These are phyloP conservation scores for Chymomyza caudatula DNA, from an alignment of 2,888 invertebrate genomes.

Conservation along the genomic window DNA sequence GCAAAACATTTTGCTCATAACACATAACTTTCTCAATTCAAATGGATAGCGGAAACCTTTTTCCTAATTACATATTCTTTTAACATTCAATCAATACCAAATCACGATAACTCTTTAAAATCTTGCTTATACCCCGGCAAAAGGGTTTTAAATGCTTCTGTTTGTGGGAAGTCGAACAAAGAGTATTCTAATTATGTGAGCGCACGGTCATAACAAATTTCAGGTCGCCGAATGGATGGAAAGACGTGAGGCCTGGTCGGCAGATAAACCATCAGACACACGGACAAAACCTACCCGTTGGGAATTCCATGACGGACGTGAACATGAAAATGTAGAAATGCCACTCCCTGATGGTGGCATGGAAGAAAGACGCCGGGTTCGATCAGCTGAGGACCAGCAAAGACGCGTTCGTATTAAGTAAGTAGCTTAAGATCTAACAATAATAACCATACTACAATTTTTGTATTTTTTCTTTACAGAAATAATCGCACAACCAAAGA, in stretches of 20 bases:
- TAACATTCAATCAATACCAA: background rate
- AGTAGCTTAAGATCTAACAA: background rate
- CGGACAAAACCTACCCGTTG: constrained; percentile 85
- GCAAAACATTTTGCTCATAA: constrained; percentile 16
- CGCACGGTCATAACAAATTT: background rate
- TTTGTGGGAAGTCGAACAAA: background rate
- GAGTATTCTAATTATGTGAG: background rate
- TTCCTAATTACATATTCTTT: background rate
- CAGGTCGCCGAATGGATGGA: constrained; percentile 84
- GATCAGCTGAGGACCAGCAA: constrained; percentile 75
- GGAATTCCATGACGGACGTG: constrained; percentile 84
- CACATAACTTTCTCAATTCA: background rate
- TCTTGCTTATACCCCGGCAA: background rate
- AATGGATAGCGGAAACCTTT: background rate
- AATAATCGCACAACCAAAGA: constrained; percentile 76
- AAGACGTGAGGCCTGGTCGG: constrained; percentile 91
- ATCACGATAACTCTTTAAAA: background rate
- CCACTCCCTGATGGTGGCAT: constrained; percentile 46
- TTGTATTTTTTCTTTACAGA: constrained; percentile 48
- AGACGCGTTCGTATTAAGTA: constrained; percentile 76
- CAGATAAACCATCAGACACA: constrained; percentile 83
- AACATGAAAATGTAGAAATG: constrained; percentile 78
- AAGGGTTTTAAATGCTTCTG: background rate
- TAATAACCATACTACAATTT: background rate
- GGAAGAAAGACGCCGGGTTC: constrained; percentile 58